Conservation (phyloP, 2,113 vertebrate species). For the Chaenogobius annularis region DNA sequence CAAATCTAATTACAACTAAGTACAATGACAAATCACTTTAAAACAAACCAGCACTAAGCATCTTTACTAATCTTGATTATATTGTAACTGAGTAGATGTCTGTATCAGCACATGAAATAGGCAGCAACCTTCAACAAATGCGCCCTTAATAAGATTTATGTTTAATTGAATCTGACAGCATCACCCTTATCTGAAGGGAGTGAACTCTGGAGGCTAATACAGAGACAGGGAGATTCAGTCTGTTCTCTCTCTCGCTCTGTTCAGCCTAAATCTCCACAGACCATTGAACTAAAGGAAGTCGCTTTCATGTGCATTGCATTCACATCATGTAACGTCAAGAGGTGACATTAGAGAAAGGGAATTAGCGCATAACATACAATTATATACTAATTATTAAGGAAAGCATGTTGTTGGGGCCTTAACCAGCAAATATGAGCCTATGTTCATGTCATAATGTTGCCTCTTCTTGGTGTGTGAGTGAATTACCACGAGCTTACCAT, state of each 20-base stretch:
- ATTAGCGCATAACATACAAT: neutral
- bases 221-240: constrained; percentile 4
- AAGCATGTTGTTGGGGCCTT: neutral
- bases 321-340: neutral
- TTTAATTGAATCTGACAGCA: constrained; percentile 13
- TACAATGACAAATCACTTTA: neutral
- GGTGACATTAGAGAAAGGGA: neutral
- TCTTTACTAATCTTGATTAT: neutral
- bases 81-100: neutral
- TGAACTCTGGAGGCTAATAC: constrained; percentile 20
- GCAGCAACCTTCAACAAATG: neutral
- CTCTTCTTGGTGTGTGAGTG: neutral
- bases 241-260: neutral
- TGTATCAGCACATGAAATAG: neutral
- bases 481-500: no score
- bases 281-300: constrained; percentile 11
- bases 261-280: neutral
- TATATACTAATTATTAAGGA: no score
- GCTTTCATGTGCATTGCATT: constrained; percentile 13
- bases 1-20: neutral
- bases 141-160: neutral
- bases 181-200: neutral
- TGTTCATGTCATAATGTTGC: neutral
- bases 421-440: neutral
- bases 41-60: neutral